Conservation (phyloP, 2,888 invertebrate species). For the Marronus borbonicus region DNA sequence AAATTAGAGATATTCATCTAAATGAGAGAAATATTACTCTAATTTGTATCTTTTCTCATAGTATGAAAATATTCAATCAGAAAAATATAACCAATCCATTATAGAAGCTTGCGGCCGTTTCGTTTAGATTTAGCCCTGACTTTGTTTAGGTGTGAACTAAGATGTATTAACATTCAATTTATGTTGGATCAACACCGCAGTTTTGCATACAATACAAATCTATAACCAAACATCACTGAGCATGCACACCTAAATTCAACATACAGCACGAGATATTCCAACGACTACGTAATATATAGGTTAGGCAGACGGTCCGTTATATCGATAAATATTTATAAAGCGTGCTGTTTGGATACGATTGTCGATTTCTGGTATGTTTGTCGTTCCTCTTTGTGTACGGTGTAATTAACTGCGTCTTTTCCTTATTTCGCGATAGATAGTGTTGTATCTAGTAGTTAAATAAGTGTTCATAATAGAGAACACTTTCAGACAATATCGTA, state of each 20-base stretch:
- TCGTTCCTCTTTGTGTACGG: not conserved
- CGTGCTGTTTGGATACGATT: constrained; percentile 38
- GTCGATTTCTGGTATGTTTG: constrained; percentile 12
- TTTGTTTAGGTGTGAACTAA: not conserved
- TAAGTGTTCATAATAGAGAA: not conserved
- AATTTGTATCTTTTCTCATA: too few relatives aligned
- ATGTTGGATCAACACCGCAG: not conserved
- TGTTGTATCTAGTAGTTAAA: not conserved
- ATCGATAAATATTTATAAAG: constrained; percentile 47
- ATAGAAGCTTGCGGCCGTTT: too few relatives aligned
- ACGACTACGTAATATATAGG: constrained; percentile 30
- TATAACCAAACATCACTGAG: not conserved
- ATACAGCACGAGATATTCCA: constrained; percentile 25
- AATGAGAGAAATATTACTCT: too few relatives aligned
- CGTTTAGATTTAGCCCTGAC: not conserved
- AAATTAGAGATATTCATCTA: too few relatives aligned
- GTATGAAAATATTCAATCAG: too few relatives aligned
- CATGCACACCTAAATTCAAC: constrained; percentile 9
- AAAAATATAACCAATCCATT: too few relatives aligned
- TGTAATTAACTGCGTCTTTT: constrained; percentile 32
- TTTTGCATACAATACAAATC: constrained; percentile 24
- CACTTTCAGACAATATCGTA: not conserved
- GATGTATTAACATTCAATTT: not conserved
- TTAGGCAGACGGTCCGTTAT: constrained; percentile 41
- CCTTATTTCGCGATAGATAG: constrained; percentile 12